A percentile compares a stretch with the other conserved stretches of the same genome.
Conservation (phyloP, 2,113 vertebrate species). For the Heloderma charlesbogerti region DNA sequence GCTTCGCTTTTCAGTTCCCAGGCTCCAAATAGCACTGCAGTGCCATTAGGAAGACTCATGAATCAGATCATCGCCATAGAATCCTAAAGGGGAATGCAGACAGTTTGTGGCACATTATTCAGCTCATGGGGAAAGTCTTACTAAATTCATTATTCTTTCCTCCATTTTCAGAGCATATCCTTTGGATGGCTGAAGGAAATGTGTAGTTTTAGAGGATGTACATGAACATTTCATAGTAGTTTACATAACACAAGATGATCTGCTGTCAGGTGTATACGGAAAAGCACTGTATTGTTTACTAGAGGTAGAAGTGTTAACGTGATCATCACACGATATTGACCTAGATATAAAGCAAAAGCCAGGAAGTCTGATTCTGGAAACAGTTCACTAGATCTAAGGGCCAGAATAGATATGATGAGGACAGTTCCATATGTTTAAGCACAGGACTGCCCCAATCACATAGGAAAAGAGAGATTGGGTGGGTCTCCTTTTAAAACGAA, state of each 20-base stretch:
- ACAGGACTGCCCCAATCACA: not conserved
- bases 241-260: not conserved
- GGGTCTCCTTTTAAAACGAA: not conserved
- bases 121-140: not conserved
- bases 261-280: not conserved
- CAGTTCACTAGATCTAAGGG: not conserved
- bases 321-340: not conserved
- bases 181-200: conserved; percentile 9
- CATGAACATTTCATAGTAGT: not conserved
- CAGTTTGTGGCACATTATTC: not conserved
- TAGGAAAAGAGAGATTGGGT: too few species aligned
- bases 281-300: not conserved
- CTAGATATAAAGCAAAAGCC: not conserved
- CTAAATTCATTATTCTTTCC: conserved; percentile 6
- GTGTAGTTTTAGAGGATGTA: not conserved
- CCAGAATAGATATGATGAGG: not conserved
- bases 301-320: not conserved
- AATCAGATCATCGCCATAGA: not conserved
- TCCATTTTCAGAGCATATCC: conserved; percentile 16
- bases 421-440: not conserved
- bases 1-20: conserved; percentile 22
- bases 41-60: conserved; percentile 7
- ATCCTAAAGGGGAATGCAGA: not conserved
- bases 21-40: not conserved
- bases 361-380: not conserved